phyloP scores from a whole-genome alignment of 1,140 invertebrate species.

The Caerostris darwini region DNA sequence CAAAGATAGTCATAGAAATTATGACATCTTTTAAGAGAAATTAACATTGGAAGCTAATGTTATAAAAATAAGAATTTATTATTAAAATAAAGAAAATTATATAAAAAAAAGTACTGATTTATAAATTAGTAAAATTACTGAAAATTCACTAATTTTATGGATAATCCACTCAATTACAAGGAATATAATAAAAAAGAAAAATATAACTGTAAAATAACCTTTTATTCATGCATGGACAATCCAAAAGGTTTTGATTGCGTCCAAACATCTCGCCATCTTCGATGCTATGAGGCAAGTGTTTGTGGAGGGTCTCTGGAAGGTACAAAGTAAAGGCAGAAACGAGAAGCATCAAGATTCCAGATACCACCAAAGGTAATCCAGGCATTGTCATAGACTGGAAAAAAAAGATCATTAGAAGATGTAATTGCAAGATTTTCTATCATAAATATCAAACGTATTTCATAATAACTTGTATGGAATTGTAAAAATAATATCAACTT shows the following conservation, averaged over 20 bases:
- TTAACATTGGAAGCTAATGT: background rate
- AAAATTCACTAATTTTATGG: background rate
- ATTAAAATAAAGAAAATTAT: background rate
- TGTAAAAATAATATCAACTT: too few relatives aligned
- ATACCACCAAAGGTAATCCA: conserved; percentile 73
- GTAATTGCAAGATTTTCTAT: too few relatives aligned
- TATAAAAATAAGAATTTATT: background rate
- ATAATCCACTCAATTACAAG: background rate
- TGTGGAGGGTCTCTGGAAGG: conserved; percentile 80
- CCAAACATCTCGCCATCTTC: conserved; percentile 81
- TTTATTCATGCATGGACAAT: conserved; percentile 70
- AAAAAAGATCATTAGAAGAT: background rate
- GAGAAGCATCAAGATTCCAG: conserved; percentile 76
- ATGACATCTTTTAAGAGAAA: background rate
- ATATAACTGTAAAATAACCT: background rate
- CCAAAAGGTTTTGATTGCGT: conserved; percentile 76
- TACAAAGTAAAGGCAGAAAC: conserved; percentile 79
- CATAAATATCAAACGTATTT: too few relatives aligned
- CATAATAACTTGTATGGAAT: too few relatives aligned
- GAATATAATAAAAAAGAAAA: background rate
- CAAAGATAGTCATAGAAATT: background rate
- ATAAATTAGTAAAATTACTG: too few relatives aligned
- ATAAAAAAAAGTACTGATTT: background rate
- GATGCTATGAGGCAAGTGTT: conserved; percentile 79
- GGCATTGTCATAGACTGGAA: conserved; percentile 61